Evolutionary conservation across 1,140 invertebrate genomes (phyloP), one percentile per base, ranked within the genome.

Genomic region (Drosophila fuyamai): DNA sequence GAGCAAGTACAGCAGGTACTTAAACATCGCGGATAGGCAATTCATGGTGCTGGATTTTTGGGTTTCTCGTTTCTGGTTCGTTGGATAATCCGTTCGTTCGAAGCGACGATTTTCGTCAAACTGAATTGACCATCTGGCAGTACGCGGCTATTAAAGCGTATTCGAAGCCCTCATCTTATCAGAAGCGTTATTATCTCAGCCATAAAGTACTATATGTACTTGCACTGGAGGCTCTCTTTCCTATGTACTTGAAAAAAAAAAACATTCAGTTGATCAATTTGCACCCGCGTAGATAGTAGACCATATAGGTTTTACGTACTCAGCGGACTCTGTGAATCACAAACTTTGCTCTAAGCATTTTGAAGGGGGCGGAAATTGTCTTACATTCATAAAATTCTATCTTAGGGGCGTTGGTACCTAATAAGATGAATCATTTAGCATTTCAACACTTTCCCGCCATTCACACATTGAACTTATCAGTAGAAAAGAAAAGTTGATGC

Each of bases 1-100:
- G 16, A 92, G 81, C 18, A 92, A 74, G 79, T 91, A 92, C 68
- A 92, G 53, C 16, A 92, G 38, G 79, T 92, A 92, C 90, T 92
- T 92, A 47, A 92, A 74, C 55, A 67, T 92, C 12, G 84, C 55
- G 47, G 81, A 90, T 38, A 92, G 41, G 50, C 86, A 92, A 79
- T 92, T 92, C 90, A 92, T 92, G 43, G 68, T 90, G 59, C n/a
- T 65, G 51, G n/a, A 13, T 47, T 79, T 51, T 40, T 50, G 55
- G 41, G 7, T 68, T 65, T 66, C 43, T 56, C 38, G 50, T 47
- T 60, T 6, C 29, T 32, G 23, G 58, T 54, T 70, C 44, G 70
- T 23, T 55, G 41, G 57, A 71, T 71, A 71, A 71, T 71, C 68
- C 68, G 68, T 71, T 70, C 48, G 53, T 56, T 51, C 53, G 65